A percentile compares a stretch with the other conserved stretches of the same genome.
These are phyloP conservation scores for Caenorhabditis latens DNA, from an alignment of 1,140 invertebrate species.

Conservation along the genomic window DNA sequence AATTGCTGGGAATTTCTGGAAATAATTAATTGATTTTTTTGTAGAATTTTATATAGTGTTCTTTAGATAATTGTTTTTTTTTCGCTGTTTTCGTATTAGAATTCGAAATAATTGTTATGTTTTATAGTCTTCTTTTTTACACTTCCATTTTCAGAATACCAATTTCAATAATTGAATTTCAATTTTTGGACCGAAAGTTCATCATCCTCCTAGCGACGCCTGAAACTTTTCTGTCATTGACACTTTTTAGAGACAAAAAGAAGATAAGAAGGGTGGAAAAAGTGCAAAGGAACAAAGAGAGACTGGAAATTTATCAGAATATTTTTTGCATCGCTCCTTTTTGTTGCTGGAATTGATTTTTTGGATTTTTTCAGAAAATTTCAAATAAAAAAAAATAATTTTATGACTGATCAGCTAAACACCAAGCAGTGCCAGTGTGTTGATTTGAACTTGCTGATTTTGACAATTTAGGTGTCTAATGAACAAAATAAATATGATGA, in stretches of 20 bases:
- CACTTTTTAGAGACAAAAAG: not conserved
- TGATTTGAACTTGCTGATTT: not conserved
- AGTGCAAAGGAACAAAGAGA: constrained; percentile 24
- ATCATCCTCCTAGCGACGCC: not conserved
- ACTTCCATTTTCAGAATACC: too few species aligned
- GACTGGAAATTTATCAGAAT: not conserved
- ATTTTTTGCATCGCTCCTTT: not conserved
- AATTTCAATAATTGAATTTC: not conserved
- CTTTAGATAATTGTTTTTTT: not conserved
- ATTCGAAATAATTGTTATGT: not conserved
- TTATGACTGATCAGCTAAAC: constrained; percentile 22
- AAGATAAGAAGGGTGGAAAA: not conserved
- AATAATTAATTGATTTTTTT: constrained; percentile 16
- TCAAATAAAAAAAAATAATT: not conserved
- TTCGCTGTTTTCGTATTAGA: not conserved
- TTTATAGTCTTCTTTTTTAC: too few species aligned
- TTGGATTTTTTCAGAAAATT: not conserved
- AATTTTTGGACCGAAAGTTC: constrained; percentile 1
- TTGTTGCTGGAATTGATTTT: not conserved
- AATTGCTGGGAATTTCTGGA: constrained; percentile 59
- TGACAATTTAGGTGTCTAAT: too few species aligned
- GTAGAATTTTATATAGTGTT: not conserved
- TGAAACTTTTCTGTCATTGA: not conserved
- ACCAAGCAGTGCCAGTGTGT: not conserved
- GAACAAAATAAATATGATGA: not conserved